Evolutionary conservation across 2,888 invertebrate genomes (phyloP).

Genomic region (Eueremaeus valkanovi): DNA sequence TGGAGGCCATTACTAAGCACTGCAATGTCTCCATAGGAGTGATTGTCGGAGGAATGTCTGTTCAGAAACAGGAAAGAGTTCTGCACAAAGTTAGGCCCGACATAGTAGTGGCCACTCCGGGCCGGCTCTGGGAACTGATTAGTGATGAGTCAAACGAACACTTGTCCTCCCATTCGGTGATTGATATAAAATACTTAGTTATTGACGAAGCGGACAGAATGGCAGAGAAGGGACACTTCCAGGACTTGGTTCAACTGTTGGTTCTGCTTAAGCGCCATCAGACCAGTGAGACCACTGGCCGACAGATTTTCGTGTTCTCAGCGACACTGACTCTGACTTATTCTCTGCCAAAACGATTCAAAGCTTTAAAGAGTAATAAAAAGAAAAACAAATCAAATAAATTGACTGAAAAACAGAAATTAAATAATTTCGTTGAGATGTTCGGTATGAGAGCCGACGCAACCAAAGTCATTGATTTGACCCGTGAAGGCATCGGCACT

Average conservation of each 20-base stretch:
- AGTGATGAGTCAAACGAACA: conserved; percentile 57
- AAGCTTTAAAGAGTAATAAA: conserved; percentile 50
- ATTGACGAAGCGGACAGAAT: conserved; percentile 99
- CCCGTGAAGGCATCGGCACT: conserved; percentile 58
- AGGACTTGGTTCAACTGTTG: conserved; percentile 76
- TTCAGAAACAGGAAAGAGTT: conserved; percentile 87
- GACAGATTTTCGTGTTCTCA: conserved; percentile 95
- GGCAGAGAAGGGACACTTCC: conserved; percentile 93
- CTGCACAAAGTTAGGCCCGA: conserved; percentile 69
- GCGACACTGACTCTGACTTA: conserved; percentile 92
- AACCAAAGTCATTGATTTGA: conserved; percentile 78
- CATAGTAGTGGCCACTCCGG: conserved; percentile 94
- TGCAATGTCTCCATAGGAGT: conserved; percentile 61
- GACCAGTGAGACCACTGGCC: conserved; percentile 69
- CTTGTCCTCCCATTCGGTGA: background rate
- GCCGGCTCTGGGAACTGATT: conserved; percentile 90
- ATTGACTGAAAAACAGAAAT: conserved; percentile 43
- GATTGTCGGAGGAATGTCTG: conserved; percentile 89
- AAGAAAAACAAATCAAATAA: conserved; percentile 52
- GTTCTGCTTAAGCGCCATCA: conserved; percentile 83
- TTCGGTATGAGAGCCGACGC: conserved; percentile 70
- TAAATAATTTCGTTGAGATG: conserved; percentile 61
- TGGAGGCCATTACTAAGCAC: conserved; percentile 72
- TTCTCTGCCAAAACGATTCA: conserved; percentile 62
- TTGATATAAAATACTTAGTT: conserved; percentile 63